Base-by-base conservation (phyloP, 2,113 vertebrate genomes). In the Muntiacus reevesi region DNA sequence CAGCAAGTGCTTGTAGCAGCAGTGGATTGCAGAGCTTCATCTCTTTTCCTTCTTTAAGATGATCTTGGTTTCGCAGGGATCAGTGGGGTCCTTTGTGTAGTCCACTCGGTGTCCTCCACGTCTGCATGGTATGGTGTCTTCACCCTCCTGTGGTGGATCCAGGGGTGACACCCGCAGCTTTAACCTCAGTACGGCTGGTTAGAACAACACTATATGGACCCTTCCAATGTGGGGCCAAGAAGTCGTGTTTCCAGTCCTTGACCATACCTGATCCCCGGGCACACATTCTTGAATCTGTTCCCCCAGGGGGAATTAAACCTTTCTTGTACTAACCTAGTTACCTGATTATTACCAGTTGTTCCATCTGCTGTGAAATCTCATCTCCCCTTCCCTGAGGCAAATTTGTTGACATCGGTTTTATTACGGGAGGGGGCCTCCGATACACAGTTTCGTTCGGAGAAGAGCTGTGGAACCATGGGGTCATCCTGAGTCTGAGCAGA, bases 231-330 rank as follows among this genome's bases (percentile, higher is more conserved):
- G 57, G 10, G 57, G 57, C 57, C 57, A 59, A 59, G 57, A 25
- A 59, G 57, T 16, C 6, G 0, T 67, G 64, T 67, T 67, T 67
- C 33, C 33, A 36, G 64, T 19, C 17, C 64, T 67, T 67, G 33
- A n/a, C 8, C 64, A 67, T 16, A 67, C 17, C 4, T 5, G 16
- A 67, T 67, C 4, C 64, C 33, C 0, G 0, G 17, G 17, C 8
- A 67, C 33, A 67, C 10, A 67, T 36, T 10, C 64, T 0, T 19
- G 33, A 67, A 67, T 36, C 64, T 67, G 33, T n/a, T 67, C 33
- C 16, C 33, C 62, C n/a, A n/a, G 33, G 62, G 62, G 62, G 16
- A 40, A 40, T 40, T 40, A 40, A 67, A 8, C 16, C 16, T 67
- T 67, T n/a, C 33, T n/a, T 67, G 33, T 67, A 67, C 33, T 19